These are phyloP conservation scores for Myoxocephalus aenaeus DNA, from an alignment of 2,797 vertebrate genomes.

Conservation along the genomic window DNA sequence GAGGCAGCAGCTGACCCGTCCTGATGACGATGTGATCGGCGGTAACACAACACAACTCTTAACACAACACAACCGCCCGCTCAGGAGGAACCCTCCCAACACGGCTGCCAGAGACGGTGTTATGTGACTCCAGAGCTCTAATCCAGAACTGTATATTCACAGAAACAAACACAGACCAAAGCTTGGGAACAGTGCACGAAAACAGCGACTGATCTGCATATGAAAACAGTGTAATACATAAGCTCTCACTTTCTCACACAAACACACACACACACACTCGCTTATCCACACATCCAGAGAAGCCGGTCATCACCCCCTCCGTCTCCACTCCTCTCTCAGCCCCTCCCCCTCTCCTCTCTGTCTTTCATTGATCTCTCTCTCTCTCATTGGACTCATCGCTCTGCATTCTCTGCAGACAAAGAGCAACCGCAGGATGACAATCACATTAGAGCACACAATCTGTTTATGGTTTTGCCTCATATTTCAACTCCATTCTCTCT, in stretches of 20 bases:
- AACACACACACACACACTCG: conserved; percentile 20
- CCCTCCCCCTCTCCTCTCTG: conserved; percentile 54
- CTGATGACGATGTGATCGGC: not conserved
- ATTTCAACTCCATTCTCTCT: conserved; percentile 75
- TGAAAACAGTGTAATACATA: conserved; percentile 64
- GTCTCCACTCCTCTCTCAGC: conserved; percentile 70
- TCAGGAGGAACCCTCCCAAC: conserved; percentile 27
- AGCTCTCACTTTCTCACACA: conserved; percentile 58
- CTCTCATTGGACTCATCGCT: conserved; percentile 81
- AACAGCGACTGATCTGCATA: conserved; percentile 71
- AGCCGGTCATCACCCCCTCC: conserved; percentile 68
- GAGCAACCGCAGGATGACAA: conserved; percentile 82
- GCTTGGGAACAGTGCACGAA: conserved; percentile 59
- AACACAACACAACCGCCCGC: conserved; percentile 8
- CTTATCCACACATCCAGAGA: conserved; percentile 59
- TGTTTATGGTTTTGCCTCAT: conserved; percentile 83
- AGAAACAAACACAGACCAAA: conserved; percentile 60
- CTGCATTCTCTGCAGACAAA: conserved; percentile 82
- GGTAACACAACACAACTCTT: not conserved
- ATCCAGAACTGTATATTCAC: conserved; percentile 55
- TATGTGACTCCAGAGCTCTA: conserved; percentile 45
- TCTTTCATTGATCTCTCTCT: conserved; percentile 77
- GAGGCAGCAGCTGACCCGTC: not conserved
- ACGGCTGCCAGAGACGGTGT: conserved; percentile 33
- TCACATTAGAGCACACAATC: conserved; percentile 83